These are phyloP conservation scores for Dryomyza anilis DNA, from an alignment of 2,888 invertebrate genomes.

Conservation along the genomic window DNA sequence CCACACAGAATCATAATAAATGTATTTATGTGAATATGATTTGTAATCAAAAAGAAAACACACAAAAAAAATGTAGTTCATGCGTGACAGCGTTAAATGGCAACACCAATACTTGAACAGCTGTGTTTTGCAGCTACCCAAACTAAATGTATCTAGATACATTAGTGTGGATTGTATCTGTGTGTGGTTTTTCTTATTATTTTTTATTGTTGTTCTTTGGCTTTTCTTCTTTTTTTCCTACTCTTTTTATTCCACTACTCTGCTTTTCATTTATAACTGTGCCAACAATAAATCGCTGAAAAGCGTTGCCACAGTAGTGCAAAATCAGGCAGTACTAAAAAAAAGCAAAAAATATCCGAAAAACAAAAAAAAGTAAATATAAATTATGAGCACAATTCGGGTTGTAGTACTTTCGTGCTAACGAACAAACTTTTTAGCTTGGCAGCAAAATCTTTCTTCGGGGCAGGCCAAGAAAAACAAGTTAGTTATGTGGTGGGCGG, in stretches of 20 bases:
- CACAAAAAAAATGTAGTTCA: background rate
- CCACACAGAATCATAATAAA: too few species aligned
- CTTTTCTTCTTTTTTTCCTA: background rate
- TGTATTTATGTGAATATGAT: too few species aligned
- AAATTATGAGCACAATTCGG: constrained; percentile 7
- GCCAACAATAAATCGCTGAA: constrained; percentile 14
- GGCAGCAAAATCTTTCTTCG: background rate
- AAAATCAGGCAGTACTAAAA: background rate
- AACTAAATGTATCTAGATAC: background rate
- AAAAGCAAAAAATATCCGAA: background rate
- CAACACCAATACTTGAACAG: background rate
- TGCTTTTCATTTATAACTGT: background rate
- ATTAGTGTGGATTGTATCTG: background rate
- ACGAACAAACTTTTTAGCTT: constrained; percentile 1
- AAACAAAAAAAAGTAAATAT: background rate
- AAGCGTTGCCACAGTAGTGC: background rate
- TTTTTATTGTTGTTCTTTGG: background rate
- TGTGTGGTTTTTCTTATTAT: too few species aligned
- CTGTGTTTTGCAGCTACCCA: background rate
- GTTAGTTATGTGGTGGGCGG: too few species aligned
- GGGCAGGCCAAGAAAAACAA: too few species aligned
- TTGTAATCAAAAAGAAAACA: too few species aligned
- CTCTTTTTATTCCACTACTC: too few species aligned
- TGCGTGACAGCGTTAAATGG: constrained; percentile 5
- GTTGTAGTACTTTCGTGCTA: background rate